These are phyloP conservation scores for Drosophila subsilvestris DNA, from an alignment of 2,888 invertebrate genomes.

Conservation along the genomic window DNA sequence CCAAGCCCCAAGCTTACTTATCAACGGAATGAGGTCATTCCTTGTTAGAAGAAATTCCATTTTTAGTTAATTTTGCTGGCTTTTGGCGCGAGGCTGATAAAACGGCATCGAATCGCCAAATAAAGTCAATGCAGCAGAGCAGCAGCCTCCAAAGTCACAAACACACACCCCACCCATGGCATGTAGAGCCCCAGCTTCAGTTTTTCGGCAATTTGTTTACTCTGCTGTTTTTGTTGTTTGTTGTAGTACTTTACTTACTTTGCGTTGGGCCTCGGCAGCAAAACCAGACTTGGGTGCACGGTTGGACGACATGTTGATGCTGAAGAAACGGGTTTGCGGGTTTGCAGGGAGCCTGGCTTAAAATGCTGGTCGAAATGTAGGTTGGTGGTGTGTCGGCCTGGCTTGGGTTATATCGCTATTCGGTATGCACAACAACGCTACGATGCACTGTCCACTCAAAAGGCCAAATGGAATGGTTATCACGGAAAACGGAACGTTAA, in stretches of 20 bases:
- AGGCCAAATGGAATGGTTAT: constrained; percentile 72
- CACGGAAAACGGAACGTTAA: constrained; percentile 61
- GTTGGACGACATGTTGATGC: constrained; percentile 82
- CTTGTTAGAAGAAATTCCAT: constrained; percentile 57
- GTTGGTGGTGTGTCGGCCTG: constrained; percentile 26
- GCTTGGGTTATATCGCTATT: constrained; percentile 31
- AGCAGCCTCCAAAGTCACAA: constrained; percentile 16
- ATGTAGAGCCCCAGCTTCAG: constrained; percentile 17
- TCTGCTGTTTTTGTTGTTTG: constrained; percentile 39
- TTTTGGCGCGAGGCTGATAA: constrained; percentile 55
- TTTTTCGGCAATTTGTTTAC: constrained; percentile 63
- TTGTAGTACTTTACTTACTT: constrained; percentile 87
- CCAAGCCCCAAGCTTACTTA: constrained; percentile 49
- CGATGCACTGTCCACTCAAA: constrained; percentile 60
- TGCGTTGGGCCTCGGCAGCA: constrained; percentile 97
- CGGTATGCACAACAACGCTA: constrained; percentile 38
- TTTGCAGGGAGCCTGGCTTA: constrained; percentile 26
- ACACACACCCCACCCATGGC: constrained; percentile 19
- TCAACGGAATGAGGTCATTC: constrained; percentile 70
- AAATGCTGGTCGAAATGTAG: constrained; percentile 53
- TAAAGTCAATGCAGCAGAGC: constrained; percentile 65
- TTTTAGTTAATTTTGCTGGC: constrained; percentile 55
- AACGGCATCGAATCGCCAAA: constrained; percentile 60
- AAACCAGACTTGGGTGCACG: constrained; percentile 88
- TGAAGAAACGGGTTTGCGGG: constrained; percentile 78